Evolutionary conservation across 2,113 vertebrate species (phyloP), one percentile per base, ranked within the genome.

Genomic region (Macquaria ambigua): DNA sequence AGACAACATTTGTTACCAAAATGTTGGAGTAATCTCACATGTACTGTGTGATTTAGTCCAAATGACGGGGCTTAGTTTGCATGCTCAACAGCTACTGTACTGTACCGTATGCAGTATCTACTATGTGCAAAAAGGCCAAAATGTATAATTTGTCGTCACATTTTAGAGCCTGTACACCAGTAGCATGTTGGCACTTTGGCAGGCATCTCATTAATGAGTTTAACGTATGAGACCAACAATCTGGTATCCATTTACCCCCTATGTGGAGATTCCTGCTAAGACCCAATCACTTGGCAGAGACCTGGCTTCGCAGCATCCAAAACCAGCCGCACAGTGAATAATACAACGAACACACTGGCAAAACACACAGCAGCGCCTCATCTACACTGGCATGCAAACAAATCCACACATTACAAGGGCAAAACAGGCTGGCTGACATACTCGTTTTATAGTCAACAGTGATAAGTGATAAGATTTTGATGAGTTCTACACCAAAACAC

Each of bases 231-330:
- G 70, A 63, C 61, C 76, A 52, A 71, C 81, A 91, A 74, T 84
- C 88, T 89, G 89, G 79, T 83, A 59, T 89, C 88, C 84, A 87
- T 91, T 90, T 86, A 87, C 77, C 77, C 75, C 86, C 81, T 46
- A 31, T 56, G 74, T 73, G 81, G 70, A 73, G 77, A 77, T 67
- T 79, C 79, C 83, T 81, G 74, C 76, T 64, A 71, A 75, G 79
- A 74, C 66, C 74, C 79, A 50, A 71, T 86, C 76, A 52, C 77
- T 81, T 89, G 90, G 90, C 85, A 90, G 62, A 64, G 79, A 50
- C 58, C 56, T 6, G 53, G 39, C 76, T n/a, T 75, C 56, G 1
- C 80, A 69, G 73, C 82, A 58, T 88, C 85, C 89, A 84, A 74
- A 86, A 74, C 15, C 71, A 82, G 75, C 81, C 31, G 25, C 90